phyloP scores from a whole-genome alignment of 2,797 vertebrate species.

The Molossus alvarezi region DNA sequence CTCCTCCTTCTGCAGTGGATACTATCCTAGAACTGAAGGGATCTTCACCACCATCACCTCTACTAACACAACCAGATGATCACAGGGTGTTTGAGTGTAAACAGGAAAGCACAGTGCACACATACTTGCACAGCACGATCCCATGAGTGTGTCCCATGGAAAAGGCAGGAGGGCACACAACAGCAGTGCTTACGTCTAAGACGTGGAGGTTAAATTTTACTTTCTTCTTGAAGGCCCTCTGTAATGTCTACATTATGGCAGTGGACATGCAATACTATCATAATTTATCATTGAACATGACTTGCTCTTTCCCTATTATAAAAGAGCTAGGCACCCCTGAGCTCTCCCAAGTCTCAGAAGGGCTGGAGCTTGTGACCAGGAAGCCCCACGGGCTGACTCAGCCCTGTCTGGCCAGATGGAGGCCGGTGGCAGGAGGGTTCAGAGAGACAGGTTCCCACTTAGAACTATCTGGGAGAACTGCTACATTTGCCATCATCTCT shows the following conservation, averaged over 20 bases:
- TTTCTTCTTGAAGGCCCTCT: conserved; percentile 15
- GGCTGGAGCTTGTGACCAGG: neutral
- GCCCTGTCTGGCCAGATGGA: neutral
- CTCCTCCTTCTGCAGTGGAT: neutral
- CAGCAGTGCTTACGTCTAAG: neutral
- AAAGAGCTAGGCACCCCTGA: neutral
- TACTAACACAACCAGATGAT: neutral
- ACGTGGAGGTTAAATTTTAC: neutral
- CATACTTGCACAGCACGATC: neutral
- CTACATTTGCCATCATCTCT: neutral
- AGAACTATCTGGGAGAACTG: neutral
- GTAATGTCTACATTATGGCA: neutral
- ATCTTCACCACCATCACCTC: neutral
- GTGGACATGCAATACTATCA: neutral
- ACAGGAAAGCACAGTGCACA: neutral
- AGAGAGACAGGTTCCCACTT: neutral
- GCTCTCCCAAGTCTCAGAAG: neutral
- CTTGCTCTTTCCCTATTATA: neutral
- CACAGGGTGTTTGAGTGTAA: neutral
- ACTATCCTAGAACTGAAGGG: neutral
- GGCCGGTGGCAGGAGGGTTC: neutral
- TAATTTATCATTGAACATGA: neutral
- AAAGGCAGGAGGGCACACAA: neutral
- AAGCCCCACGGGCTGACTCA: neutral
- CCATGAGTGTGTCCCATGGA: neutral